phyloP scores from a whole-genome alignment of 2,797 vertebrate genomes.

The Danio jaintianensis region DNA sequence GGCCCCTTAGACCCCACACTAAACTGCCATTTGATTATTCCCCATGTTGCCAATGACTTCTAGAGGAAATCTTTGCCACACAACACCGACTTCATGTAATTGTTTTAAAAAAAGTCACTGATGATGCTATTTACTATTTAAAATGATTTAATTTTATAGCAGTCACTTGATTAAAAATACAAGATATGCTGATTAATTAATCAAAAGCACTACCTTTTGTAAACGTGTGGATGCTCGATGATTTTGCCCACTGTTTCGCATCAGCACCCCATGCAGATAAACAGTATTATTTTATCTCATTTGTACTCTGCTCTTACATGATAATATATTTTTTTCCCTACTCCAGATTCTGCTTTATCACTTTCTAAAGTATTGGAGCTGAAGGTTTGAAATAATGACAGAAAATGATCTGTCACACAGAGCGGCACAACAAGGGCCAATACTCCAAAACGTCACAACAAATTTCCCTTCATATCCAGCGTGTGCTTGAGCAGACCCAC shows the following conservation, averaged over 20 bases:
- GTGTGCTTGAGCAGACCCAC: constrained; percentile 37
- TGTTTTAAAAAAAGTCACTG: background rate
- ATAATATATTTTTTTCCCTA: background rate
- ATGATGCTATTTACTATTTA: background rate
- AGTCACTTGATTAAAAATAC: background rate
- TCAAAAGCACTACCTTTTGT: background rate
- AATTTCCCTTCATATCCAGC: constrained; percentile 39
- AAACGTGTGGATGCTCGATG: background rate
- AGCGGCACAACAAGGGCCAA: constrained; percentile 27
- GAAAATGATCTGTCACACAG: constrained; percentile 33
- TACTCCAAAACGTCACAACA: constrained; percentile 39
- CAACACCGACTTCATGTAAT: background rate
- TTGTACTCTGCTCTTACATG: constrained; percentile 30
- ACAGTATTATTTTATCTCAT: constrained; percentile 12
- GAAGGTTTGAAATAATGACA: constrained; percentile 29
- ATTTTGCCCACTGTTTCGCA: background rate
- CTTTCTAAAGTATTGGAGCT: constrained; percentile 29
- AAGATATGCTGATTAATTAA: background rate
- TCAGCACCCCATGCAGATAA: constrained; percentile 8
- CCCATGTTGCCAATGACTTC: background rate
- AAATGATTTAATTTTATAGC: background rate
- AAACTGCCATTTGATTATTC: background rate
- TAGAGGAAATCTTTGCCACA: background rate
- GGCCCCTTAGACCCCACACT: constrained; percentile 5
- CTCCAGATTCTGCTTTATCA: background rate